These are phyloP conservation scores for Eilema caniola DNA, from an alignment of 2,888 invertebrate species.

Conservation along the genomic window DNA sequence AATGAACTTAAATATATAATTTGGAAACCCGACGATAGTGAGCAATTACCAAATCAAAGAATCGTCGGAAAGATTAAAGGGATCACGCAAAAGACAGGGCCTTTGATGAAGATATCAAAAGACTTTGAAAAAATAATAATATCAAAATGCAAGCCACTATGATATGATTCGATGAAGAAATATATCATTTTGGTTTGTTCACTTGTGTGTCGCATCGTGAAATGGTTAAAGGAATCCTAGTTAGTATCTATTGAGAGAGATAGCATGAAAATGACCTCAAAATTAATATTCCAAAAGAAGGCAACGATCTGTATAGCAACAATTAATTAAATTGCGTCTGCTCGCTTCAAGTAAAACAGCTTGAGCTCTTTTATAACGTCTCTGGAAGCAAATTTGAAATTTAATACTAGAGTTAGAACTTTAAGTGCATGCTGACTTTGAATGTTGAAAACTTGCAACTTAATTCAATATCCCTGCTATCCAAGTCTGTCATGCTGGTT, in stretches of 20 bases:
- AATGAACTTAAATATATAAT: neutral
- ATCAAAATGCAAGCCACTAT: neutral
- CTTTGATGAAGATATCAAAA: too few relatives aligned
- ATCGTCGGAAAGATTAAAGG: neutral
- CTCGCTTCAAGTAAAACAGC: slow-evolving; percentile 20
- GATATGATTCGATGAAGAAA: too few relatives aligned
- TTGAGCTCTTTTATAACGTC: slow-evolving; percentile 16
- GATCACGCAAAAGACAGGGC: neutral
- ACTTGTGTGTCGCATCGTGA: too few relatives aligned
- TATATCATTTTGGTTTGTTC: too few relatives aligned
- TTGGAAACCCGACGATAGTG: neutral
- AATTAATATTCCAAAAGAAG: neutral
- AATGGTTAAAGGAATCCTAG: too few relatives aligned
- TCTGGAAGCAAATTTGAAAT: slow-evolving; percentile 24
- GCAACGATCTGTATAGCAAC: neutral
- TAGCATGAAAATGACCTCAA: neutral
- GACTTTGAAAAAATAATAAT: neutral
- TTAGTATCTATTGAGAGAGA: neutral
- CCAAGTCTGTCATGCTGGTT: neutral
- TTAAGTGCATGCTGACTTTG: neutral
- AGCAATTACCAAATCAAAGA: neutral
- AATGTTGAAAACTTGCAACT: neutral
- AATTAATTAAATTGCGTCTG: neutral
- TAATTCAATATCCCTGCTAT: neutral
- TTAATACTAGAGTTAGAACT: slow-evolving; percentile 23